Evolutionary conservation across 2,888 invertebrate species (phyloP), one percentile per base, ranked within the genome.

Genomic region (Tipula helvola): DNA sequence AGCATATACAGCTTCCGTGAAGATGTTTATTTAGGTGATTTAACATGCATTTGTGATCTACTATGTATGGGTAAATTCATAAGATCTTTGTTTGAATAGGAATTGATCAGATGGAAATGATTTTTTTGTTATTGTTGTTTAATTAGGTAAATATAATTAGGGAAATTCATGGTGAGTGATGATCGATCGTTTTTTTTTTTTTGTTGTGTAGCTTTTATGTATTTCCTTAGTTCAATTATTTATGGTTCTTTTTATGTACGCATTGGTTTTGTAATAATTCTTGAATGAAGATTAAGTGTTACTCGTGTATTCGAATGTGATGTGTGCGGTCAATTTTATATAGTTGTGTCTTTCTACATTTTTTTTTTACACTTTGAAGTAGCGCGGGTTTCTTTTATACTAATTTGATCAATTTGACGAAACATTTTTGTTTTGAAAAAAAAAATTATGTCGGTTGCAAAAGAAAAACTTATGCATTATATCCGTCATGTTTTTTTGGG

Each of bases 1-100:
- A 71, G 71, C 71, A 71, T 71, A 71, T 71, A 71, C 71, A 71
- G 71, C 71, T 71, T 71, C 71, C 71, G 71, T 71, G 71, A 71
- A 71, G 28, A 71, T 71, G 71, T 71, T 71, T 71, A 71, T 71
- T 71, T 71, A 71, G 71, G 71, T 71, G 71, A 71, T 71, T 71
- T 71, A 71, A 71, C 71, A 71, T 71, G 71, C 71, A 71, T 71
- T 71, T 71, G 71, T 71, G 71, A 28, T 71, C 71, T 71, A 71
- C 18, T 71, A 71, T 71, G 28, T 71, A 28, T 71, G 28, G 12
- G 28, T 71, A 28, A 16, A 16, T 71, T 71, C 28, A 3, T 39
- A 39, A 71, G 71, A 71, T 71, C 71, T 71, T 71, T 71, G 71
- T 71, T 71, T 71, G 28, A 10, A 71, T 71, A 71, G 71, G 10